A percentile compares a stretch with the other conserved stretches of the same genome.
Evolutionary conservation across 2,113 vertebrate genomes (phyloP).

Genomic region (Numida meleagris): DNA sequence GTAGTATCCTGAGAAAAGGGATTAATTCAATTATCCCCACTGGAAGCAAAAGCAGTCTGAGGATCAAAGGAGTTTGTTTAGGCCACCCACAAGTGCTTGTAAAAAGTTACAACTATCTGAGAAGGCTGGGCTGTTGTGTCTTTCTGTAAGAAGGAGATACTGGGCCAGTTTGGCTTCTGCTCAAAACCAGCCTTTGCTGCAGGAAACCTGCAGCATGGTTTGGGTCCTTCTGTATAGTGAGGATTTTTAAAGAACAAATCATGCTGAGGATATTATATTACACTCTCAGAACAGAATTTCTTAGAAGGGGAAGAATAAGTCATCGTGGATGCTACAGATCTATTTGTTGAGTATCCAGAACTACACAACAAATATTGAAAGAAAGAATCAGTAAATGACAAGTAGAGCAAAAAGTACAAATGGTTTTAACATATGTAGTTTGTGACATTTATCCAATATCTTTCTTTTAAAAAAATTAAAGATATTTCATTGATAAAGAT

Average conservation of each 20-base stretch:
- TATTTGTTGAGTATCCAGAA: conserved; percentile 15
- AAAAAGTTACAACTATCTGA: background rate
- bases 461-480: conserved; percentile 17
- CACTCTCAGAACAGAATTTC: background rate
- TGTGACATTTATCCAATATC: conserved; percentile 46
- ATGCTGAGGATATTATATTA: background rate
- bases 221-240: rapidly evolving
- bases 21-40: background rate
- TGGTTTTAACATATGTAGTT: conserved; percentile 8
- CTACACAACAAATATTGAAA: conserved; percentile 51
- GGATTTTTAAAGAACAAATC: background rate
- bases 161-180: background rate
- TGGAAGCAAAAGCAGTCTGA: background rate
- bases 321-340: background rate
- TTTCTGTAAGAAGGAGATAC: background rate
- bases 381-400: conserved; percentile 52
- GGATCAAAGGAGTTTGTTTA: background rate
- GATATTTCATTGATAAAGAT: background rate
- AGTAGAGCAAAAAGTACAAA: conserved; percentile 27
- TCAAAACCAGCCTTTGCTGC: background rate
- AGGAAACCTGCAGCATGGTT: background rate
- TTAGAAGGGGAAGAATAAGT: conserved; percentile 6
- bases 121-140: background rate
- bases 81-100: background rate
- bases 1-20: background rate